A percentile compares a stretch with the other conserved stretches of the same genome.
phyloP scores from a whole-genome alignment of 2,888 invertebrate genomes.

The Stictocephala bisonia region DNA sequence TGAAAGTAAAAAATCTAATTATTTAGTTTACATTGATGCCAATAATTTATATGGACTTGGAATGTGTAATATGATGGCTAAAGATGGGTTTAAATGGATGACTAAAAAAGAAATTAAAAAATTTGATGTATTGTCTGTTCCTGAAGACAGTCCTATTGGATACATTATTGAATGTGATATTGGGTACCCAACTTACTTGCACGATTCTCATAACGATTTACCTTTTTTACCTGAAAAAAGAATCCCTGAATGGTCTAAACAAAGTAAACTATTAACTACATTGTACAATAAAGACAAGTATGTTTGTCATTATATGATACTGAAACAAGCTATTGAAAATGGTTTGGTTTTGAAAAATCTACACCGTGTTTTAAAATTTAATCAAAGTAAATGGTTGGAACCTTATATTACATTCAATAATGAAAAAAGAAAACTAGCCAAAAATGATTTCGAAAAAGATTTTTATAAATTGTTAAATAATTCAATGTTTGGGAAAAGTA shows the following conservation, averaged over 20 bases:
- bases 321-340: slow-evolving; percentile 58
- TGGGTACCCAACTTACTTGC: slow-evolving; percentile 38
- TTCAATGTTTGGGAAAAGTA: slow-evolving; percentile 54
- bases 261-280: slow-evolving; percentile 56
- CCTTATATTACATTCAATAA: slow-evolving; percentile 56
- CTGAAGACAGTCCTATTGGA: slow-evolving; percentile 46
- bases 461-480: slow-evolving; percentile 55
- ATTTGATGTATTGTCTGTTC: slow-evolving; percentile 10
- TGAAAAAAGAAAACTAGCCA: slow-evolving; percentile 32
- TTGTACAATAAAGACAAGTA: slow-evolving; percentile 58
- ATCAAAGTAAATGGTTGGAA: slow-evolving; percentile 59
- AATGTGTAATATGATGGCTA: slow-evolving; percentile 61
- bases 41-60: slow-evolving; percentile 63
- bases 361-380: slow-evolving; percentile 59
- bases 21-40: slow-evolving; percentile 61
- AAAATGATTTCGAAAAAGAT: slow-evolving; percentile 50
- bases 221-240: slow-evolving; percentile 36
- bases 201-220: slow-evolving; percentile 40
- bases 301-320: slow-evolving; percentile 59
- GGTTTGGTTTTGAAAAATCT: slow-evolving; percentile 60
- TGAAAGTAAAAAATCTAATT: slow-evolving; percentile 52
- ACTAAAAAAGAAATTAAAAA: not conserved
- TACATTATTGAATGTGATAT: slow-evolving; percentile 61
- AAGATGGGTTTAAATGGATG: slow-evolving; percentile 60
- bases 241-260: not conserved